phyloP scores from a whole-genome alignment of 2,888 invertebrate genomes.

The Aspidiotus rigidus region DNA sequence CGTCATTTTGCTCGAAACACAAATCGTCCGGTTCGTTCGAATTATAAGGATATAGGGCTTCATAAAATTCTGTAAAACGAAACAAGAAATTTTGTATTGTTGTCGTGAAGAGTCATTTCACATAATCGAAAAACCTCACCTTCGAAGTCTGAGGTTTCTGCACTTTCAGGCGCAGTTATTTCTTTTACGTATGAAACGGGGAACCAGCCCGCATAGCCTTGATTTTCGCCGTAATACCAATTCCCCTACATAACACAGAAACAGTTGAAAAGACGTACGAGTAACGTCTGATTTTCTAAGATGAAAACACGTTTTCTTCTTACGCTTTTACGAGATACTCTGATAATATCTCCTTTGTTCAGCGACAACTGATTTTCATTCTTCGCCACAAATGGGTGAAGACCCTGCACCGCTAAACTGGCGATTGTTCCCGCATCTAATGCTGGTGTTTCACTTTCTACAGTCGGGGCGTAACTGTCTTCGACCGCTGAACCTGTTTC shows the following conservation, averaged over 20 bases:
- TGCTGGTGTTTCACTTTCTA: constrained; percentile 40
- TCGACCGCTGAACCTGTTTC: constrained; percentile 45
- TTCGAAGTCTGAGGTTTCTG: constrained; percentile 28
- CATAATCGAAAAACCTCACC: not conserved
- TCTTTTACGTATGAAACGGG: constrained; percentile 51
- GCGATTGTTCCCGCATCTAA: constrained; percentile 43
- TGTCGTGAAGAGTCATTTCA: not conserved
- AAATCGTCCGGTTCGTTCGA: constrained; percentile 86
- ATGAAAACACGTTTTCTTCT: constrained; percentile 1
- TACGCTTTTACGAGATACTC: constrained; percentile 51
- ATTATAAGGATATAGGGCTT: constrained; percentile 81
- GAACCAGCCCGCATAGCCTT: constrained; percentile 51
- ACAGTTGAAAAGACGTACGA: constrained; percentile 6
- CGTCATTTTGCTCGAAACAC: constrained; percentile 73
- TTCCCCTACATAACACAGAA: constrained; percentile 45
- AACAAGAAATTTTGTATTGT: constrained; percentile 2
- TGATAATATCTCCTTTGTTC: constrained; percentile 52
- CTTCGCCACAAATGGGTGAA: constrained; percentile 53
- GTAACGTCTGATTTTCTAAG: not conserved
- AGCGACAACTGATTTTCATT: constrained; percentile 54
- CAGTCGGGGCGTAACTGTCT: constrained; percentile 39
- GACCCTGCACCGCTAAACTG: constrained; percentile 47
- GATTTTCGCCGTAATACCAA: constrained; percentile 55
- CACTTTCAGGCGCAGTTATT: constrained; percentile 37
- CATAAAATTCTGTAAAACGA: constrained; percentile 59